Evolutionary conservation across 2,797 vertebrate genomes (phyloP).

Genomic region (Rhynchotus rufescens): DNA sequence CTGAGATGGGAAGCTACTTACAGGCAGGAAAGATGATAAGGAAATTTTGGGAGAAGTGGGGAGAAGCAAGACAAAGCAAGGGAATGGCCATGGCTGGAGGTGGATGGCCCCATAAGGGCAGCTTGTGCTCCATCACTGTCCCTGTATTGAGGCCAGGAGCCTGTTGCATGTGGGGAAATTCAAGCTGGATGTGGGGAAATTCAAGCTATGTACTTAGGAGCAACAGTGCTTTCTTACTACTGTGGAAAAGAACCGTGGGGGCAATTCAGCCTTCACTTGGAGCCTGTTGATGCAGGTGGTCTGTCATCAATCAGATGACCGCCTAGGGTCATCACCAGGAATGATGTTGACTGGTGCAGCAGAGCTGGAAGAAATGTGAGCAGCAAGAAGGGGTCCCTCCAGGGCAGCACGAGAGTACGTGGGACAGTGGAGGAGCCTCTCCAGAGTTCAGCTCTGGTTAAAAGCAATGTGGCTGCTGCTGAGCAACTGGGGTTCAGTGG

Average conservation of each 20-base stretch:
- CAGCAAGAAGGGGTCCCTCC: not conserved
- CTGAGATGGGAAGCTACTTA: not conserved
- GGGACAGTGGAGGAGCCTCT: not conserved
- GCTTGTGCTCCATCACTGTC: not conserved
- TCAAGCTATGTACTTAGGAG: not conserved
- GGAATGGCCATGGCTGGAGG: not conserved
- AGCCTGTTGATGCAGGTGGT: not conserved
- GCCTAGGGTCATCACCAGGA: too few relatives aligned
- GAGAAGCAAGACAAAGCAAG: not conserved
- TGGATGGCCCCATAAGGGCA: not conserved
- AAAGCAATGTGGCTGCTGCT: not conserved
- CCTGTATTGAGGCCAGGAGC: not conserved
- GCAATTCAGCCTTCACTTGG: not conserved
- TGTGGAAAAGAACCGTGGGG: not conserved
- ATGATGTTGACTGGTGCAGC: rapidly evolving
- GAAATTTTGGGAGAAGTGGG: not conserved
- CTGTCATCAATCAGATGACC: too few relatives aligned
- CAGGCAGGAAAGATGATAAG: not conserved
- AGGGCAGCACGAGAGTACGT: not conserved
- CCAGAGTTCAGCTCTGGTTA: not conserved
- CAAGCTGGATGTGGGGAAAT: not conserved
- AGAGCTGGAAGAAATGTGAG: not conserved
- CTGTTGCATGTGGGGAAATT: not conserved
- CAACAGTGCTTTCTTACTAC: not conserved
- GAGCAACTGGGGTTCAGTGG: not conserved